Base-by-base conservation (phyloP, 1,140 invertebrate genomes). In the Calliopsis andreniformis region DNA sequence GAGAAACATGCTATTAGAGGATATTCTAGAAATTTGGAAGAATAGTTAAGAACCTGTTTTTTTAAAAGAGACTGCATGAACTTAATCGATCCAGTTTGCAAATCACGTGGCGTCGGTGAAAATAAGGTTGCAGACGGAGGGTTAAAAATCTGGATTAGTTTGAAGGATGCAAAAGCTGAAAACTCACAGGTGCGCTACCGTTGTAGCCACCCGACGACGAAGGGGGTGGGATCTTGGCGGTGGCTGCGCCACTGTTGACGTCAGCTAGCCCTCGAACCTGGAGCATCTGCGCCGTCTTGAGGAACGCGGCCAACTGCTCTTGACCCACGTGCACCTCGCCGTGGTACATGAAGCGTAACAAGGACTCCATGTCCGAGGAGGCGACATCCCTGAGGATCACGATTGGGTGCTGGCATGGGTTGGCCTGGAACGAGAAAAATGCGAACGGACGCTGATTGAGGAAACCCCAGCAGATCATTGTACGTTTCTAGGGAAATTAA, bases 321-420 rank as follows among this genome's bases (percentile, higher is more conserved):
- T 98, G 96, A 56, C 96, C 96, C 77, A 98, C 96, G 89, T 97
- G 96, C 4, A 98, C 97, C 92, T 98, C 97, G 51, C 97, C 97
- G 91, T 97, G 96, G 91, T 98, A 98, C 97, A 98, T 98, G 92
- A 98, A 98, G 89, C 96, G 95, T 75, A 98, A 93, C 77, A 98
- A 93, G 82, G 96, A 97, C 89, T 98, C 97, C 93, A 98, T 97
- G 87, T 98, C 97, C 85, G 96, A 95, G 86, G 97, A 95, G 69
- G 96, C 94, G 3, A 98, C 96, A 90, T 98, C 97, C 87, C 97
- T 94, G 59, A 98, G 92, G 84, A 98, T 98, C 78, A 98, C 96
- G 86, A 98, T 98, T 23, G 97, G 97, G 91, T 98, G 97, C 89
- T 97, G 96, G 91, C 97, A 98, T 78, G 97, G 97, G 92, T 98